Evolutionary conservation across 1,140 invertebrate genomes (phyloP).

Genomic region (Pogonomyrmex californicus): DNA sequence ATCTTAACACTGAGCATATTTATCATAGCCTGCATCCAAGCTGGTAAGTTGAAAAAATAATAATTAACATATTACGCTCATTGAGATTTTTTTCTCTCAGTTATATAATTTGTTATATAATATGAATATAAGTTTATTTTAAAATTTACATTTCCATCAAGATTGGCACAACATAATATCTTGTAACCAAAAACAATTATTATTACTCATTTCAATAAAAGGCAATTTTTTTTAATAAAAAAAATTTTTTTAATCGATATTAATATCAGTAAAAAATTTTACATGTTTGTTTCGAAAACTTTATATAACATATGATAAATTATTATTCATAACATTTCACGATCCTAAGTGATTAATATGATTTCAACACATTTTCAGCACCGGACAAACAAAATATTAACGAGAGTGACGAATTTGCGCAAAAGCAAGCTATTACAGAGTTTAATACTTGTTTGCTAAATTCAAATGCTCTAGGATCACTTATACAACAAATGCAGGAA

Average conservation of each 20-base stretch:
- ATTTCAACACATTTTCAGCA: background rate
- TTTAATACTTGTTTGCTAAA: too few relatives aligned
- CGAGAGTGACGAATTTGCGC: background rate
- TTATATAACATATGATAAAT: background rate
- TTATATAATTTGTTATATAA: background rate
- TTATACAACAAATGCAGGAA: too few relatives aligned
- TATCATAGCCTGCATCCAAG: background rate
- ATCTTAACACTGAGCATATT: background rate
- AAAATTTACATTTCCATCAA: background rate
- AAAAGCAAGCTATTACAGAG: too few relatives aligned
- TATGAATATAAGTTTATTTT: background rate
- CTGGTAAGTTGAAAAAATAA: constrained; percentile 16
- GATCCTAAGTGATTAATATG: background rate
- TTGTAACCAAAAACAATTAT: background rate
- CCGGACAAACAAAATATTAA: background rate
- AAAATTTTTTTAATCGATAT: background rate
- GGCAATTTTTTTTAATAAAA: background rate
- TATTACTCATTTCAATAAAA: background rate
- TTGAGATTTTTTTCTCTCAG: background rate
- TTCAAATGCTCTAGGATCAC: too few relatives aligned
- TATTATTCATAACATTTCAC: background rate
- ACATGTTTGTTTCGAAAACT: background rate
- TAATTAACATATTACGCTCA: background rate
- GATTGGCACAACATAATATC: background rate
- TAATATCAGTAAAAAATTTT: background rate